Conservation (phyloP, 2,797 vertebrate species). For the Balearica regulorum region DNA sequence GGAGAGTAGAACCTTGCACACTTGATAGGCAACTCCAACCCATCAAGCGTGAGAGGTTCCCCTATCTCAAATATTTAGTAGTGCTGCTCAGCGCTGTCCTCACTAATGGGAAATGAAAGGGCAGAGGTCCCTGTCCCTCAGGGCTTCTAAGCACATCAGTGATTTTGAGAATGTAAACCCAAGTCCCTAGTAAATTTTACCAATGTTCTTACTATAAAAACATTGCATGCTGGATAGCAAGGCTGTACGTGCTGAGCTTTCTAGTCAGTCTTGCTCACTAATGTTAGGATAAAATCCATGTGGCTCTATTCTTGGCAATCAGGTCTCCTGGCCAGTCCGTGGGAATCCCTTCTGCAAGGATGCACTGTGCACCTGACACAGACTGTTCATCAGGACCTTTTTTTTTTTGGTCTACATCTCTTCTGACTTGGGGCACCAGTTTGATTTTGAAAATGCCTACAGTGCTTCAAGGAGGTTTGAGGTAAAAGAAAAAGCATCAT, state of each 20-base stretch:
- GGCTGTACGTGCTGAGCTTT: neutral
- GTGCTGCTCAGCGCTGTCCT: neutral
- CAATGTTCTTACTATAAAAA: neutral
- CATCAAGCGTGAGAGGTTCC: too few species aligned
- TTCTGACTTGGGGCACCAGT: neutral
- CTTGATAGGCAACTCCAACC: neutral
- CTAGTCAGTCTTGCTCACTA: neutral
- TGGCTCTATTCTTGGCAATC: neutral
- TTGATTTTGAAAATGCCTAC: neutral
- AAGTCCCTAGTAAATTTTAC: neutral
- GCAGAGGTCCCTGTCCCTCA: neutral
- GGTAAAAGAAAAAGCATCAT: neutral
- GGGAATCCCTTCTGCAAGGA: neutral
- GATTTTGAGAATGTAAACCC: neutral
- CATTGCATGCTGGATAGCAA: neutral
- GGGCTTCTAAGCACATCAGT: neutral
- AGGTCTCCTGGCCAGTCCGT: neutral
- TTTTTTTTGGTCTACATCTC: neutral
- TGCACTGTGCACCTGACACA: neutral
- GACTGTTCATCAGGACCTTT: neutral
- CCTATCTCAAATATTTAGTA: neutral
- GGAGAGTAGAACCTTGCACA: neutral
- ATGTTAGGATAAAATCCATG: rapidly evolving
- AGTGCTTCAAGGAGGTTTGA: neutral
- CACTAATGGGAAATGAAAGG: neutral